A percentile compares a stretch with the other conserved stretches of the same genome.
phyloP scores from a whole-genome alignment of 2,888 invertebrate genomes.

The Ophioninae sp. region DNA sequence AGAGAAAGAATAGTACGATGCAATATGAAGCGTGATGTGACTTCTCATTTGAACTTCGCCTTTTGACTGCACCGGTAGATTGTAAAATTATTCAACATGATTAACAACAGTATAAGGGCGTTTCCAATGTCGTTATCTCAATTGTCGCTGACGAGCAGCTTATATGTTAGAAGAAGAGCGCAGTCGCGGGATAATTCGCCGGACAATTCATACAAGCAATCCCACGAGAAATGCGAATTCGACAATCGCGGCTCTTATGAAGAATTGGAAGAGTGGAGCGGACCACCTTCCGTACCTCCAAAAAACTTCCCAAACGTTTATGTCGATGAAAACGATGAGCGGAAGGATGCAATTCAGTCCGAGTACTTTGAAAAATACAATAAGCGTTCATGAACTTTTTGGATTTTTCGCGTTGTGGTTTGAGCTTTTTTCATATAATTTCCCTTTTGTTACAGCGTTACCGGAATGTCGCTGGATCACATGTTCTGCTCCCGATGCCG shows the following conservation, averaged over 20 bases:
- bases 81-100: conserved; percentile 55
- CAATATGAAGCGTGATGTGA: background rate
- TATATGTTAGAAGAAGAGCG: conserved; percentile 75
- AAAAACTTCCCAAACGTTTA: conserved; percentile 68
- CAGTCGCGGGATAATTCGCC: conserved; percentile 64
- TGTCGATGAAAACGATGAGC: conserved; percentile 46
- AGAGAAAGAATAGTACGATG: conserved; percentile 22
- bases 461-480: conserved; percentile 92
- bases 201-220: conserved; percentile 30
- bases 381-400: background rate
- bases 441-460: conserved; percentile 80
- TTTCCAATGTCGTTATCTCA: conserved; percentile 72
- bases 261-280: conserved; percentile 65
- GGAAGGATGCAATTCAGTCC: conserved; percentile 43
- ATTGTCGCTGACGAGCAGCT: conserved; percentile 74
- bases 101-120: conserved; percentile 61
- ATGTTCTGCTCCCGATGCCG: conserved; percentile 98
- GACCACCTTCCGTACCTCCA: conserved; percentile 60
- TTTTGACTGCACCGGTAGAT: background rate
- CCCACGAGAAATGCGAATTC: conserved; percentile 48
- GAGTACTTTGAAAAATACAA: conserved; percentile 57
- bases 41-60: background rate
- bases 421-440: background rate
- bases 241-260: conserved; percentile 64
- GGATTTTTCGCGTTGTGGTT: background rate